Base-by-base conservation (phyloP, 2,113 vertebrate genomes). In the Xyliphius kryptos region DNA sequence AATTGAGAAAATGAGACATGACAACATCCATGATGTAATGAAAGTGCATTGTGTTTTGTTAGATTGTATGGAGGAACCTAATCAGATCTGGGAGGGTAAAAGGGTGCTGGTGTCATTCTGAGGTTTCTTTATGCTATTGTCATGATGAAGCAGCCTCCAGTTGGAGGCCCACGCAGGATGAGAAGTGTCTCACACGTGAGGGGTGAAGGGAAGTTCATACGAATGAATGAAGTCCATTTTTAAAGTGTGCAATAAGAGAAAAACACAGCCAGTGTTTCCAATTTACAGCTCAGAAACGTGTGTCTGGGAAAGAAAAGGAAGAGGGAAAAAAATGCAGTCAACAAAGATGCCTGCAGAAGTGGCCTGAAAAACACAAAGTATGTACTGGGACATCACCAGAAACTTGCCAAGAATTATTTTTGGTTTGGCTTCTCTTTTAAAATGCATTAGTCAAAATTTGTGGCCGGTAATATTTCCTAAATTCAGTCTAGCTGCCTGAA, bases 151-250 rank as follows among this genome's bases (percentile, higher is more conserved):
- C 70, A 50, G 67, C 73, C 70, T 77, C 72, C 72, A 74, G 62
- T 67, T 26, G 44, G 66, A 68, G 61, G 68, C 66, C 69, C 53
- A 43, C 43, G 40, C 62, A 43, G 55, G 60, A 71, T 74, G 75
- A 77, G 71, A 66, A 71, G 71, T 77, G 66, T 69, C 71, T 71
- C 68, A 41, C 72, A 67, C 58, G 63, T 71, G 66, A 63, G 71
- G 66, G 75, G 71, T 77, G 71, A 74, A 10, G 56, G 69, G 75
- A 74, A 77, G 71, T 77, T 77, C 72, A 74, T 56, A 51, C 41
- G 66, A 67, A 74, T 71, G 66, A 71, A 74, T 76, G 71, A 71
- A 76, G 74, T 69, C 71, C 71, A 77, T 77, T 74, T 71, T 72
- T 67, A 47, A 69, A 66, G 69, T 62, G 68, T 66, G 56, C 60